Evolutionary conservation across 2,888 invertebrate species (phyloP), one percentile per base, ranked within the genome.

Genomic region (Philonicus albiceps): DNA sequence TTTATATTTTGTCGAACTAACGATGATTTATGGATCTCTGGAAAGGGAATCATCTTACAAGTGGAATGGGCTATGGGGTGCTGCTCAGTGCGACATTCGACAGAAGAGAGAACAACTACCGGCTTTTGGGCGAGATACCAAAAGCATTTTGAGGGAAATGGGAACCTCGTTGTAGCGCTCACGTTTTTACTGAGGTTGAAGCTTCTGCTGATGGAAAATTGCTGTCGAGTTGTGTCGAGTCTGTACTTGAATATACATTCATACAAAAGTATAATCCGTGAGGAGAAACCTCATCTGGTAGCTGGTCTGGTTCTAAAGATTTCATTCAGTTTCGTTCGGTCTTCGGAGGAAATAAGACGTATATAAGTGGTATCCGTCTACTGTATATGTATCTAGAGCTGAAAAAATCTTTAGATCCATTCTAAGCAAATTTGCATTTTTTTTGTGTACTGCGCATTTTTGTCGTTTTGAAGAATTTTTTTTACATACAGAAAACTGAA

Each of bases 241-340:
- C 75, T 37, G 37, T 34, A 75, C 75, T 19, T 34, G 75, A 75
- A 37, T n/a, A 49, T 49, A 49, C 19, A 49, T 49, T 16, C 40
- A 4, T 49, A 19, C 37, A 37, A 37, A 8, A 11, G 1, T n/a
- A 49, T 5, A 49, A 3, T 16, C 8, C 27, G 31, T 27, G 31
- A 55, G 30, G 53, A 80, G 80, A 34, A 53, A 80, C 22, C 22
- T 83, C 81, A 37, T 78, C 64, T 55, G 22, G 8, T 49, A 2
- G 49, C 49, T 49, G 49, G 49, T 19, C 30, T 64, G 30, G 81
- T 83, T 83, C 81, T 64, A 40, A 64, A 64, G 81, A 85, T 87
- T 88, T 88, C 88, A 87, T 88, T 91, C 90, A 92, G 91, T 91
- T 91, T 91, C 89, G 90, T 90, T 91, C 91, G 91, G 91, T 90